Base-by-base conservation (phyloP, 92 coral and sea anemone species). In the Pocillopora meandrina region DNA sequence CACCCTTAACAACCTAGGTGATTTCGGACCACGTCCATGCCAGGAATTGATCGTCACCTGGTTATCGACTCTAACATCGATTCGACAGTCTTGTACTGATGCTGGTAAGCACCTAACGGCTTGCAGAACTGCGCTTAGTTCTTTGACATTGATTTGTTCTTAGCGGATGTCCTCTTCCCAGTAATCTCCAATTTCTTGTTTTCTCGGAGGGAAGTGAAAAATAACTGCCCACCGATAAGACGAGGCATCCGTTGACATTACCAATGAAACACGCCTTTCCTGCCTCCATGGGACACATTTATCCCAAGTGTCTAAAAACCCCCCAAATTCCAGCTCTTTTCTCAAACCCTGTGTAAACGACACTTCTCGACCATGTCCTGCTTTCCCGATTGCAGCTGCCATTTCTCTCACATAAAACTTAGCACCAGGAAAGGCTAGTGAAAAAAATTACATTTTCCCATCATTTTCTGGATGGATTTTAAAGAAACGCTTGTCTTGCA, bases 171-270 rank as follows among this genome's bases (percentile, higher is more conserved):
- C 72, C 59, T 84, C 87, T 5, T 82, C 61, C 87, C 82, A 84
- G 82, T 84, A 84, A 26, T 84, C 87, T 57, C 82, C 87, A 16
- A 84, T 55, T 19, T 68, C 65, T 16, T 36, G 69, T 20, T 71
- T 26, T 8, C 55, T 71, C 33, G 83, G 77, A 16, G 47, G 55
- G 20, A 35, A 59, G 69, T 84, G 88, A 52, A 84, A 58, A 18
- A 60, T 52, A 15, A 76, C 76, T 3, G 88, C 84, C 88, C 88
- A 85, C 6, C 82, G 60, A 56, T 65, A 85, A 35, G 66, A 75
- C 2, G 88, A 85, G 19, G 84, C 88, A 78, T 89, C 92, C 1
- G 79, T 79, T 4, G 85, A 31, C 20, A 85, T 56, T 2, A 10
- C 3, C 18, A 85, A 69, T 10, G 75, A 42, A 11, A 77, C 80